These are phyloP conservation scores for Morpho helenor DNA, from an alignment of 2,888 invertebrate genomes.

Conservation along the genomic window DNA sequence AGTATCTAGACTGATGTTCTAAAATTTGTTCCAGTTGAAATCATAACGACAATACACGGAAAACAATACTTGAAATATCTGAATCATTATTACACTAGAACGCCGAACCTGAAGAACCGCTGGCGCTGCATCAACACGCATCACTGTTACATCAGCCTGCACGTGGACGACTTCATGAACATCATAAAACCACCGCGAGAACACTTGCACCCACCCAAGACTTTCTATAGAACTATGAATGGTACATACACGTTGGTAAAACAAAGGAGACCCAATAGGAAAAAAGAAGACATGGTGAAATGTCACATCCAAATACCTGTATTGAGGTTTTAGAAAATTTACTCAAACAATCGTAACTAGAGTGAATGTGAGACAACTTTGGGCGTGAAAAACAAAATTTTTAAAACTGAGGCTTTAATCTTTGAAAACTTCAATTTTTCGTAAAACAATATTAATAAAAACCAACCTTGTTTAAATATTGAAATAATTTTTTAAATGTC, in stretches of 20 bases:
- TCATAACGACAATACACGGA: conserved; percentile 43
- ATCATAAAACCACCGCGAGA: conserved; percentile 18
- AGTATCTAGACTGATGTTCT: no score
- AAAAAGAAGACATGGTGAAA: neutral
- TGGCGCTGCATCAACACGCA: conserved; percentile 48
- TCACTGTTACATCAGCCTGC: conserved; percentile 35
- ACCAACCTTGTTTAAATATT: no score
- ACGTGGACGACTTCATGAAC: conserved; percentile 26
- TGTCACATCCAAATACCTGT: neutral
- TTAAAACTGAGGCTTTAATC: no score
- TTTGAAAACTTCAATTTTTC: no score
- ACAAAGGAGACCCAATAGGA: conserved; percentile 1
- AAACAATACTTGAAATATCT: conserved; percentile 46
- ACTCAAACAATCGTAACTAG: no score
- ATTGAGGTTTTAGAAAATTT: no score
- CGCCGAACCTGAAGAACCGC: conserved; percentile 38
- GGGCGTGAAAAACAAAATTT: no score
- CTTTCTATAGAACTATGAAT: conserved; percentile 16
- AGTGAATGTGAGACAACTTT: no score
- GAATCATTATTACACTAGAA: conserved; percentile 47
- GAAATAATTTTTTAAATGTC: no score
- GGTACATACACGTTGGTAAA: conserved; percentile 19
- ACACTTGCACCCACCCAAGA: conserved; percentile 19
- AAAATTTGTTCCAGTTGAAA: conserved; percentile 31
- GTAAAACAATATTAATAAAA: no score